Evolutionary conservation across 2,797 vertebrate species (phyloP).

Genomic region (Gymnothorax reevesii): DNA sequence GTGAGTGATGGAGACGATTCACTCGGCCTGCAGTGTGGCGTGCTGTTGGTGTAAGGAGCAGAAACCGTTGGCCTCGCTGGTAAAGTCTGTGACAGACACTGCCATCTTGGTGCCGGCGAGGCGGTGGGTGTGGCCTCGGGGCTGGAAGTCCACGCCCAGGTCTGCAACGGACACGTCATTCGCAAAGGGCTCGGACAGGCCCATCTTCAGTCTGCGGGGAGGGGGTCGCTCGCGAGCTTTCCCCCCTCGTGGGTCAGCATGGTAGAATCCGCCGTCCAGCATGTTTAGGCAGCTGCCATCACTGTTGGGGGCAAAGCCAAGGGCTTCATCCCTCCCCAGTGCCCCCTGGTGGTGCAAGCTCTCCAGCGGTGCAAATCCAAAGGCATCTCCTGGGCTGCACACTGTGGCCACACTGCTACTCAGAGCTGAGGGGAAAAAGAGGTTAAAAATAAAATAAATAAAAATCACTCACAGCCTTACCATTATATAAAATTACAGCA

Average conservation of each 20-base stretch:
- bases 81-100: conserved; percentile 94
- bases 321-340: conserved; percentile 86
- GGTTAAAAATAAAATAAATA: neutral
- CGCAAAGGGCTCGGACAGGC: conserved; percentile 89
- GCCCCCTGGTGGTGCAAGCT: conserved; percentile 83
- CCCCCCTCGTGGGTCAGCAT: conserved; percentile 86
- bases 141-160: conserved; percentile 92
- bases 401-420: conserved; percentile 89
- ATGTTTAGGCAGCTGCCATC: conserved; percentile 93
- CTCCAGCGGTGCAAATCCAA: conserved; percentile 84
- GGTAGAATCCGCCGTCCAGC: conserved; percentile 95
- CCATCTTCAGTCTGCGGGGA: conserved; percentile 91
- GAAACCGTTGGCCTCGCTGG: conserved; percentile 87
- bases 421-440: conserved; percentile 73
- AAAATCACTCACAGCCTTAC: neutral
- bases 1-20: conserved; percentile 93
- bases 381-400: conserved; percentile 85
- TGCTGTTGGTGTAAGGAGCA: conserved; percentile 90
- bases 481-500: too few relatives aligned
- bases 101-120: conserved; percentile 97
- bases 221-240: conserved; percentile 91
- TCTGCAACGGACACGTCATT: conserved; percentile 90
- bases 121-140: conserved; percentile 83
- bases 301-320: conserved; percentile 83
- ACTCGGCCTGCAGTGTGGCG: conserved; percentile 95